phyloP scores from a whole-genome alignment of 2,888 invertebrate genomes.

The Ochropleura leucogaster region DNA sequence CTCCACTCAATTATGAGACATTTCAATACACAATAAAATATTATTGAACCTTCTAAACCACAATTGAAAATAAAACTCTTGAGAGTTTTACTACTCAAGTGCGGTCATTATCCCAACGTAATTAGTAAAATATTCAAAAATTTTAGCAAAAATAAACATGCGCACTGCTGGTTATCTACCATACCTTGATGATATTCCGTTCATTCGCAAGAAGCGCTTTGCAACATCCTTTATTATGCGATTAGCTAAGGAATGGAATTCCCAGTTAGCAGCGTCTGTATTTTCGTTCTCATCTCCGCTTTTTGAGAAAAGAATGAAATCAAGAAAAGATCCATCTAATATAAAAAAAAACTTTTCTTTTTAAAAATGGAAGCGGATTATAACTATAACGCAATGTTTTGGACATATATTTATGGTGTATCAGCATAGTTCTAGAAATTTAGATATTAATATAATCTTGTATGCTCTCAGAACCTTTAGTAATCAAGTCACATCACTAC shows the following conservation, averaged over 20 bases:
- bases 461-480: not conserved
- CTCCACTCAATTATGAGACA: not conserved
- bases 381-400: not conserved
- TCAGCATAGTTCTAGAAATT: not conserved
- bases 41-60: not conserved
- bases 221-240: too few species aligned
- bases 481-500: constrained; percentile 33
- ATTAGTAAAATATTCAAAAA: not conserved
- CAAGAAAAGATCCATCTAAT: too few species aligned
- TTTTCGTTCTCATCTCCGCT: too few species aligned
- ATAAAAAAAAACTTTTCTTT: not conserved
- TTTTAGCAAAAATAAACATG: not conserved
- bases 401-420: not conserved
- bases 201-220: too few species aligned
- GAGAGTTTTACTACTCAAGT: too few species aligned
- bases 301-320: too few species aligned
- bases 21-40: not conserved
- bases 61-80: not conserved
- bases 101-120: not conserved
- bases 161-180: too few species aligned
- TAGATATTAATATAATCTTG: not conserved
- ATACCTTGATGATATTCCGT: too few species aligned
- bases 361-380: not conserved
- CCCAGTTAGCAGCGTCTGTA: too few species aligned
- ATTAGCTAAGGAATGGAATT: too few species aligned